Evolutionary conservation across 2,888 invertebrate genomes (phyloP), one percentile per base, ranked within the genome.

Genomic region (Agriopis leucophaearia): DNA sequence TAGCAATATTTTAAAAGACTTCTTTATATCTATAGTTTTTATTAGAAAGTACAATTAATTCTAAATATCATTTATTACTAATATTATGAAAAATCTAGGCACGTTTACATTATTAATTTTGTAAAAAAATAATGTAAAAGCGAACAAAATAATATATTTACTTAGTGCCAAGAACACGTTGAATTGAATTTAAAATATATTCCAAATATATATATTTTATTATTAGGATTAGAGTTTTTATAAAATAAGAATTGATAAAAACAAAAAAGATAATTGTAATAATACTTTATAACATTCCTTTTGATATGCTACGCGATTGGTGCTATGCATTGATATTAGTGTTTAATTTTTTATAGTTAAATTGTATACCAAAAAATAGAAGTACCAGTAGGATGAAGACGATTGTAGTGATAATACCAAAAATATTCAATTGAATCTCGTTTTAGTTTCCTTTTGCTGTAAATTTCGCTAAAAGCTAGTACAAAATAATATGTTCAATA

Each of bases 251-350:
- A 68, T 70, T 74, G 65, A 73, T 65, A 72, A 75, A 74, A 58
- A 78, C 59, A 77, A 78, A 77, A 78, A 77, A 69, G 74, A 70
- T 65, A 69, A 69, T 71, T 57, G 54, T 57, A 51, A 54, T 55
- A 36, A 5, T 48, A 18, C 38, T 42, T 15, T 38, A 45, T 50
- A 47, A 67, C 54, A 64, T 68, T 66, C 60, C 60, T 50, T 42
- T 60, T 27, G 55, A 74, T 83, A 85, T 79, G 84, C 86, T 85
- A 85, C 68, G 82, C 80, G 72, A 74, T 83, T 82, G 86, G 87
- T 87, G 88, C 86, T 86, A 84, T 73, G 85, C 80, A 73, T 78
- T 76, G 71, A 72, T 80, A 73, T 63, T 73, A 73, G 73, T 76
- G 72, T 72, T 71, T 59, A 76, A 71, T 61, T 61, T 57, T 77